These are phyloP conservation scores for Stegastes partitus DNA, from an alignment of 2,113 vertebrate genomes.

Conservation along the genomic window DNA sequence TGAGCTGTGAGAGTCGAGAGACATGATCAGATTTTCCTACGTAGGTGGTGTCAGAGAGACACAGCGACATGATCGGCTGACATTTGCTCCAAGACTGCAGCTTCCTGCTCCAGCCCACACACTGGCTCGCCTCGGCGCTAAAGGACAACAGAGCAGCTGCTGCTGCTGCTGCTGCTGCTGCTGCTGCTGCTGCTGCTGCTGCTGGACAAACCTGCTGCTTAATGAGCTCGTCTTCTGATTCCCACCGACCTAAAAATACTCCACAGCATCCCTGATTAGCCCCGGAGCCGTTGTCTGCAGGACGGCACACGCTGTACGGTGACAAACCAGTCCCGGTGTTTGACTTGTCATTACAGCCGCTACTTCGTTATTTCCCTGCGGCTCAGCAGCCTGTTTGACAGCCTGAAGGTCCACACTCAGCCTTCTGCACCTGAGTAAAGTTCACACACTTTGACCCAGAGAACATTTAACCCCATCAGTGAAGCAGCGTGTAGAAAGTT, in stretches of 20 bases:
- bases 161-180: background rate
- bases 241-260: slow-evolving; percentile 11
- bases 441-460: slow-evolving; percentile 27
- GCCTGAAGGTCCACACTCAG: slow-evolving; percentile 48
- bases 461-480: slow-evolving; percentile 2
- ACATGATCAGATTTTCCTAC: slow-evolving; percentile 93
- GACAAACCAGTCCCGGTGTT: slow-evolving; percentile 60
- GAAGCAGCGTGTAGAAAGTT: background rate
- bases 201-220: slow-evolving; percentile 55
- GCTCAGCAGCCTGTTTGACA: slow-evolving; percentile 52
- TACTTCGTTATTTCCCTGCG: slow-evolving; percentile 47
- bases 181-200: background rate
- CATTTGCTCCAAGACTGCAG: slow-evolving; percentile 88
- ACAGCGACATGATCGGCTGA: slow-evolving; percentile 76
- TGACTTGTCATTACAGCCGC: slow-evolving; percentile 55
- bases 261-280: background rate
- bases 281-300: slow-evolving; percentile 20
- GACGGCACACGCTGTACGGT: background rate
- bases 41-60: slow-evolving; percentile 87
- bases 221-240: slow-evolving; percentile 13
- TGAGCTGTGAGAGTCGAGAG: slow-evolving; percentile 78
- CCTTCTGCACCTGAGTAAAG: slow-evolving; percentile 45
- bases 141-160: slow-evolving; percentile 66
- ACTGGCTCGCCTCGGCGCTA: slow-evolving; percentile 67
- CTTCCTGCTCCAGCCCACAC: slow-evolving; percentile 92